Percentiles rank a stretch among this genome's conserved stretches.
phyloP scores from a whole-genome alignment of 1,140 invertebrate species.

The Teleogryllus occipitalis region DNA sequence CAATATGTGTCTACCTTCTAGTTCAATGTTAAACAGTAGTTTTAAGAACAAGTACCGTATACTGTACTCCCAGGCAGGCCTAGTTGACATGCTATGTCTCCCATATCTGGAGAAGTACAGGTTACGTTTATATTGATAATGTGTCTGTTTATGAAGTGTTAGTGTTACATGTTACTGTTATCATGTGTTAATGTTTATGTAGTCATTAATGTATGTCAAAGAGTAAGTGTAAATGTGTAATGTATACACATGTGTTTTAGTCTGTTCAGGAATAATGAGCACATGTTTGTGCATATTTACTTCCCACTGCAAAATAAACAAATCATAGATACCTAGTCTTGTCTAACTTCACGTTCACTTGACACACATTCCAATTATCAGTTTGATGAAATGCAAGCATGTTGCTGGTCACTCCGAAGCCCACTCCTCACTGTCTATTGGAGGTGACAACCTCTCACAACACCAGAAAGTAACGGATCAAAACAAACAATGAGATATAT shows the following conservation, averaged over 20 bases:
- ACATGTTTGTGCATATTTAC: not conserved
- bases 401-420: not conserved
- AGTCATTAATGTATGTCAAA: not conserved
- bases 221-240: not conserved
- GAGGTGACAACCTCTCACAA: constrained; percentile 8
- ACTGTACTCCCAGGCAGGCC: constrained; percentile 18
- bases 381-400: not conserved
- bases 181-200: constrained; percentile 1
- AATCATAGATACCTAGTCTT: not conserved
- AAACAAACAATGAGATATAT: constrained; percentile 17
- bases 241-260: not conserved
- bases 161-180: constrained; percentile 9
- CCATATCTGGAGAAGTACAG: not conserved
- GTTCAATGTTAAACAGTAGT: constrained; percentile 13
- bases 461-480: constrained; percentile 14
- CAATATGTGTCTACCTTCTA: constrained; percentile 12
- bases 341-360: not conserved
- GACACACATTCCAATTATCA: not conserved
- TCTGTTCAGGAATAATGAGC: constrained; percentile 9
- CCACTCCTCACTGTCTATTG: constrained; percentile 7
- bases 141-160: constrained; percentile 7
- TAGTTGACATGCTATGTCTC: constrained; percentile 9
- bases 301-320: constrained; percentile 2
- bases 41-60: constrained; percentile 11
- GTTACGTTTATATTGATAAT: constrained; percentile 14